A percentile compares a stretch with the other conserved stretches of the same genome.
phyloP scores from a whole-genome alignment of 2,888 invertebrate genomes.

The Melinopterus prodromus region DNA sequence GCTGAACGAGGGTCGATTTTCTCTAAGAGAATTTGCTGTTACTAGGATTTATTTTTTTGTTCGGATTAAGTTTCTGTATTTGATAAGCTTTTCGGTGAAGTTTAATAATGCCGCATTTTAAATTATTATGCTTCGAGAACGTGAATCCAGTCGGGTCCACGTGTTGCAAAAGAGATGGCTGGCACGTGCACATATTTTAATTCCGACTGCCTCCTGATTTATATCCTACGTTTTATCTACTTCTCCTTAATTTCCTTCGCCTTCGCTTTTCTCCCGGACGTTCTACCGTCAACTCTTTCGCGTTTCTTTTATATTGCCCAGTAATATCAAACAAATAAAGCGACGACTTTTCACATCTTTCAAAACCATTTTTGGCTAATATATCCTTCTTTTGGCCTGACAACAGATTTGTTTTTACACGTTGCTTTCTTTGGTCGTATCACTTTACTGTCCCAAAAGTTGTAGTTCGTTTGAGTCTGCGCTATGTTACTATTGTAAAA shows the following conservation, averaged over 20 bases:
- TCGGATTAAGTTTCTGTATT: background rate
- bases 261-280: background rate
- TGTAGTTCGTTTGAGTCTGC: too few relatives aligned
- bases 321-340: too few relatives aligned
- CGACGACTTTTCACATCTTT: too few relatives aligned
- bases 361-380: too few relatives aligned
- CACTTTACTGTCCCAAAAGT: too few relatives aligned
- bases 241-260: background rate
- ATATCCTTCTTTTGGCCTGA: too few relatives aligned
- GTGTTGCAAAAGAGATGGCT: background rate
- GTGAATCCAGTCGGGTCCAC: background rate
- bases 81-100: background rate
- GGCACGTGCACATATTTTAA: background rate
- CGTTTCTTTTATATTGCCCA: too few relatives aligned
- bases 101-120: background rate
- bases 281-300: too few relatives aligned
- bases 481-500: too few relatives aligned
- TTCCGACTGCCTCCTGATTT: background rate
- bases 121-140: background rate
- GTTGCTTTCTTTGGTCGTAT: too few relatives aligned
- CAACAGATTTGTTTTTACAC: too few relatives aligned
- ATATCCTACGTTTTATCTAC: background rate
- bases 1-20: background rate
- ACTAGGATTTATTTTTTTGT: too few relatives aligned
- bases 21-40: background rate